Base-by-base conservation (phyloP, 2,113 vertebrate species). In the Chitala chitala region DNA sequence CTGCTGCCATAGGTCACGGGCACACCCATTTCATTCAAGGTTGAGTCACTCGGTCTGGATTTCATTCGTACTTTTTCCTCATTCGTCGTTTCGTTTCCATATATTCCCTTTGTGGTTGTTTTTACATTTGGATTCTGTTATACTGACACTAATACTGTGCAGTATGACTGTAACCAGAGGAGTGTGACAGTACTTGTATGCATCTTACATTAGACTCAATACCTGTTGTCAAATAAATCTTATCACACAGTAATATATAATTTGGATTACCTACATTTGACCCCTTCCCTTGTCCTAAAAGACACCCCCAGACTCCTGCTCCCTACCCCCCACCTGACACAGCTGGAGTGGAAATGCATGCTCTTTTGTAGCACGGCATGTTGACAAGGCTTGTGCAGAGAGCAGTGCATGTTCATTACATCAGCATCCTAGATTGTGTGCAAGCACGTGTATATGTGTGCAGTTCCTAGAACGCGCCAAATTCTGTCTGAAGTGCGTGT, bases 311-410 rank as follows among this genome's bases (percentile, higher is more conserved):
- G 20, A 38, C 12, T 50, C 53, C 63, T 50, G 24, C 50, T 53
- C 33, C 48, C 55, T 36, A 64, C 63, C 78, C 33, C 7, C 36
- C 10, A 22, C 53, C 63, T 8, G 24, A 81, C 80, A 77, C 81
- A 84, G 78, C 53, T 63, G 76, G 56, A 74, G 64, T 79, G 64
- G 15, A 68, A 73, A 40, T 81, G 80, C 77, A 82, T 86, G 78
- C 42, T 36, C 72, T n/a, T 72, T 71, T n/a, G n/a, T n/a, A 78
- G 82, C 81, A 83, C 82, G 75, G 78, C 63, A 53, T 53, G 58
- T 55, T 48, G 54, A 75, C 72, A 64, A 69, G 74, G 12, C 61
- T 68, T 53, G 36, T 50, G 76, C 38, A n/a, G 56, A 63, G 42
- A 71, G 51, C 63, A 73, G 71, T 66, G 70, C 73, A 71, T 73